These are phyloP conservation scores for Cactoblastis cactorum DNA, from an alignment of 2,888 invertebrate species.

Conservation along the genomic window DNA sequence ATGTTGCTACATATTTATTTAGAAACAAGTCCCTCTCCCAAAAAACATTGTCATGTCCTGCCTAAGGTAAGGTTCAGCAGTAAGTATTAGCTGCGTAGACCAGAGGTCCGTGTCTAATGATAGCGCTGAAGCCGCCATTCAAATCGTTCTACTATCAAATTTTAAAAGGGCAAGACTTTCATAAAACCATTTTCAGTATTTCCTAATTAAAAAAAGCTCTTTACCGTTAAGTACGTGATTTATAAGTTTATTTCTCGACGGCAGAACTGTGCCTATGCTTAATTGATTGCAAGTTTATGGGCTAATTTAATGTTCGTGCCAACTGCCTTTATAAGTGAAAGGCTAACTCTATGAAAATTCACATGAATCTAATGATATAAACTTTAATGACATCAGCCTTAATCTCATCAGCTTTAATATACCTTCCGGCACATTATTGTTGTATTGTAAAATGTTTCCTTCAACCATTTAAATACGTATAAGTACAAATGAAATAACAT, in stretches of 20 bases:
- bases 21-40: no score
- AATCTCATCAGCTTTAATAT: no score
- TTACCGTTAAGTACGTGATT: constrained; percentile 27
- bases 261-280: constrained; percentile 35
- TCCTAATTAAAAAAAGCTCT: not conserved
- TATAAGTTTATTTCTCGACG: constrained; percentile 31
- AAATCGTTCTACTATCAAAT: no score
- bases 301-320: constrained; percentile 33
- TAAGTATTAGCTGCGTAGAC: no score
- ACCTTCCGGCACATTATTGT: constrained; percentile 35
- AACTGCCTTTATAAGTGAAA: constrained; percentile 30
- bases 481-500: constrained; percentile 29
- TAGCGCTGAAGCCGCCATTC: no score
- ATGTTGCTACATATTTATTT: no score
- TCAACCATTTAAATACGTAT: constrained; percentile 35
- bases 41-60: no score
- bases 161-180: not conserved
- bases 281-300: constrained; percentile 41
- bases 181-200: not conserved
- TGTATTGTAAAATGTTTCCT: constrained; percentile 31
- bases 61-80: no score
- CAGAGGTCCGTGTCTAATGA: no score
- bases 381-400: constrained; percentile 31
- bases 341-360: constrained; percentile 25
- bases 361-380: constrained; percentile 25